Conservation (phyloP, 2,888 invertebrate genomes). For the Leucozona laternaria region DNA sequence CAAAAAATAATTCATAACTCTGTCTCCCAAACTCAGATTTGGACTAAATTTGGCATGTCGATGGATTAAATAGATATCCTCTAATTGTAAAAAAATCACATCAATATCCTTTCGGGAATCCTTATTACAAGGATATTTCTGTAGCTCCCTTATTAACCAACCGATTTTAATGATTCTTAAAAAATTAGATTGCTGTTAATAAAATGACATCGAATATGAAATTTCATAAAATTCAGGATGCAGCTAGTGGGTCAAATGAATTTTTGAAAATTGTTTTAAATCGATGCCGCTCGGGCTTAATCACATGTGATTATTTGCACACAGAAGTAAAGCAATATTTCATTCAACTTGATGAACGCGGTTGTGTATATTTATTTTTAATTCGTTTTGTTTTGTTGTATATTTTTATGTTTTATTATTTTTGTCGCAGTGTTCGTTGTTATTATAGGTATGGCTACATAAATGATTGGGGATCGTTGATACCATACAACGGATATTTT, state of each 20-base stretch:
- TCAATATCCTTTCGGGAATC: slow-evolving; percentile 29
- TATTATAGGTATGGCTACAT: no score
- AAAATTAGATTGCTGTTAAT: slow-evolving; percentile 79
- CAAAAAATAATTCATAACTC: slow-evolving; percentile 31
- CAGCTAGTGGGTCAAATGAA: slow-evolving; percentile 77
- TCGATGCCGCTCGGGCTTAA: slow-evolving; percentile 63
- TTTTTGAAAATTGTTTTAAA: slow-evolving; percentile 81
- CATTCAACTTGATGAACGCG: slow-evolving; percentile 67
- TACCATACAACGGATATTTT: neutral
- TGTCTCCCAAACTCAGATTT: neutral
- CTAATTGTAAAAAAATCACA: neutral
- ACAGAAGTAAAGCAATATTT: slow-evolving; percentile 25
- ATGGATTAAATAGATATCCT: neutral
- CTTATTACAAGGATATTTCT: slow-evolving; percentile 73
- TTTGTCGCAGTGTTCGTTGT: neutral
- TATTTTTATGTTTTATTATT: neutral
- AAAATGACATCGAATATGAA: neutral
- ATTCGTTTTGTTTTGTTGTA: neutral
- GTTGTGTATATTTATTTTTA: slow-evolving; percentile 43
- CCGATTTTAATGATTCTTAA: slow-evolving; percentile 79
- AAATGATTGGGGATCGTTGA: neutral
- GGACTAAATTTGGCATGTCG: neutral
- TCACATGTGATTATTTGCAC: slow-evolving; percentile 54
- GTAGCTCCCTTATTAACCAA: slow-evolving; percentile 36
- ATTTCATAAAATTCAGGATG: slow-evolving; percentile 44